Conservation (phyloP, 2,888 invertebrate species). For the Leptogaster cylindrica region DNA sequence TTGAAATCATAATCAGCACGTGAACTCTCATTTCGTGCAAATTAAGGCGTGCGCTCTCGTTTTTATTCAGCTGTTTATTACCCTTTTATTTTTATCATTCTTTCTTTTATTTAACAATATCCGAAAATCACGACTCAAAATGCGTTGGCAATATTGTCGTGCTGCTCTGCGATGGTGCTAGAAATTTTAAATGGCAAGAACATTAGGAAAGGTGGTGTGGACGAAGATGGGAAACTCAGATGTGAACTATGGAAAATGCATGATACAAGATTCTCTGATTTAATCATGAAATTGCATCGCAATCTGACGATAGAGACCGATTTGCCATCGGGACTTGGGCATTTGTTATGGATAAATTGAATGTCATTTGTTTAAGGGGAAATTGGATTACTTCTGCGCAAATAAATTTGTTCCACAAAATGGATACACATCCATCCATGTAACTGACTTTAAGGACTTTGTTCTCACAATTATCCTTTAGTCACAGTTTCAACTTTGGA, state of each 20-base stretch:
- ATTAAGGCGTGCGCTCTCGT: conserved; percentile 25
- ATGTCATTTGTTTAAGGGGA: not conserved
- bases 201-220: no score
- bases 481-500: not conserved
- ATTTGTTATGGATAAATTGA: no score
- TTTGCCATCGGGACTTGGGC: not conserved
- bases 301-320: not conserved
- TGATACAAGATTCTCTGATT: conserved; percentile 22
- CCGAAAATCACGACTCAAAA: no score
- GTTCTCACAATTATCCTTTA: not conserved
- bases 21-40: conserved; percentile 13
- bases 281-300: conserved; percentile 23
- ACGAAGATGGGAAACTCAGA: not conserved
- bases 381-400: not conserved
- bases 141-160: no score
- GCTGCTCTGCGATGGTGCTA: no score
- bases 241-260: conserved; percentile 13
- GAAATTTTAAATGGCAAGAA: no score
- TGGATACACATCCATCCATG: not conserved
- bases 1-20: conserved; percentile 26
- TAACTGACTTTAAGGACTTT: not conserved
- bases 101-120: no score
- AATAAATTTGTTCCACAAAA: conserved; percentile 6
- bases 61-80: no score
- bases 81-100: no score